These are phyloP conservation scores for Bhutanitis thaidina DNA, from an alignment of 2,888 invertebrate genomes.

Conservation along the genomic window DNA sequence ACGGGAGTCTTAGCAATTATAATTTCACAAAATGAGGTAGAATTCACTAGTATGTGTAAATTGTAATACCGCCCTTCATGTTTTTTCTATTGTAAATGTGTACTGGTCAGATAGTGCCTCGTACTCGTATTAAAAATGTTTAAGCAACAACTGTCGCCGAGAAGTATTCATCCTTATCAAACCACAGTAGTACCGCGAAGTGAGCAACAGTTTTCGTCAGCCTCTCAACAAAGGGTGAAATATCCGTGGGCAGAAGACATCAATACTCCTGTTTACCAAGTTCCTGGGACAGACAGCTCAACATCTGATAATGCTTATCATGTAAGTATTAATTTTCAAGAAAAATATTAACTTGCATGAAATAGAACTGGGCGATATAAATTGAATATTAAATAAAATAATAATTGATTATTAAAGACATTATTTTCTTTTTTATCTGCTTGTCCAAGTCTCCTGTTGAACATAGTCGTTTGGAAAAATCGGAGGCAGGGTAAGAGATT, in stretches of 20 bases:
- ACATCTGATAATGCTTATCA: constrained; percentile 72
- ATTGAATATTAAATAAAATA: no score
- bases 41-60: constrained; percentile 2
- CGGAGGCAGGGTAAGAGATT: no score
- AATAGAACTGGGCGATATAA: no score
- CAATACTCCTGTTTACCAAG: constrained; percentile 59
- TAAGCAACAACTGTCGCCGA: constrained; percentile 68
- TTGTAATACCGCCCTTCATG: constrained; percentile 4
- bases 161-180: constrained; percentile 73
- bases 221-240: constrained; percentile 68
- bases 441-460: no score
- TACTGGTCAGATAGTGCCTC: constrained; percentile 15
- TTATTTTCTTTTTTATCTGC: no score
- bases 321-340: constrained; percentile 37
- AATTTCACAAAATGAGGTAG: not conserved
- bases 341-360: no score
- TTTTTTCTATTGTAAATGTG: constrained; percentile 1
- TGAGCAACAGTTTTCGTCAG: constrained; percentile 66
- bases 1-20: no score
- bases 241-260: constrained; percentile 72
- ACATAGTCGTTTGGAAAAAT: no score
- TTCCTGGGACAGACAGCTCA: constrained; percentile 71
- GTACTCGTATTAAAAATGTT: constrained; percentile 53
- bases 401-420: no score
- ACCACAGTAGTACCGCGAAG: constrained; percentile 71